Evolutionary conservation across 2,888 invertebrate genomes (phyloP).

Genomic region (Eristalinus aeneus): DNA sequence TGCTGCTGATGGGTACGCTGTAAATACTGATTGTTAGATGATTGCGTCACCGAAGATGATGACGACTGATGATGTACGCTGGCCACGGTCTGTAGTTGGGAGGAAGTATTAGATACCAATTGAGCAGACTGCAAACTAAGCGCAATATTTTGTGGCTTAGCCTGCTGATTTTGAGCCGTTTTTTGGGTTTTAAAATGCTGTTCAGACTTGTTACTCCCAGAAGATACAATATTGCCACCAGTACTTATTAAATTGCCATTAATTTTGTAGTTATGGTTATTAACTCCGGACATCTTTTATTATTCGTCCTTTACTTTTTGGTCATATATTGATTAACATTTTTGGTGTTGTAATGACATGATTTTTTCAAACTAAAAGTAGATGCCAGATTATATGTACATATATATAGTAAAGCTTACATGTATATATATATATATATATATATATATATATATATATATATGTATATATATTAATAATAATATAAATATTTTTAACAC

Average conservation of each 20-base stretch:
- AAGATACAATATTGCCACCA: conserved; percentile 16
- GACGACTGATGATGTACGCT: conserved; percentile 77
- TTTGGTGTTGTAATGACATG: background rate
- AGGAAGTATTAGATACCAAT: conserved; percentile 39
- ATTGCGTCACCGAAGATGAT: conserved; percentile 65
- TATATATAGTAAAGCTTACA: no score
- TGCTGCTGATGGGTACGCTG: conserved; percentile 72
- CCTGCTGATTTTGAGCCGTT: conserved; percentile 42
- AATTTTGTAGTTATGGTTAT: conserved; percentile 50
- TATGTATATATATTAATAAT: no score
- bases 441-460: no score
- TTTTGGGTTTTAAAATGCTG: conserved; percentile 36
- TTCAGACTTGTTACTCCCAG: conserved; percentile 30
- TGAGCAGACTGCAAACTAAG: conserved; percentile 51
- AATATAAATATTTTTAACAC: no score
- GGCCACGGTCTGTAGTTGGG: conserved; percentile 78
- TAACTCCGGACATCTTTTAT: conserved; percentile 54
- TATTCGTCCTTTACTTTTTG: background rate
- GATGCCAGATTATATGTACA: no score
- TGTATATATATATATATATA: no score
- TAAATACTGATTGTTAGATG: conserved; percentile 71
- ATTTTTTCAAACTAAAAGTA: no score
- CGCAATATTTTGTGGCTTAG: conserved; percentile 71
- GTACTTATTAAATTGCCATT: conserved; percentile 52
- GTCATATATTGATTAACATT: background rate